phyloP scores from a whole-genome alignment of 1,140 invertebrate species.

The Dreissena polymorpha region DNA sequence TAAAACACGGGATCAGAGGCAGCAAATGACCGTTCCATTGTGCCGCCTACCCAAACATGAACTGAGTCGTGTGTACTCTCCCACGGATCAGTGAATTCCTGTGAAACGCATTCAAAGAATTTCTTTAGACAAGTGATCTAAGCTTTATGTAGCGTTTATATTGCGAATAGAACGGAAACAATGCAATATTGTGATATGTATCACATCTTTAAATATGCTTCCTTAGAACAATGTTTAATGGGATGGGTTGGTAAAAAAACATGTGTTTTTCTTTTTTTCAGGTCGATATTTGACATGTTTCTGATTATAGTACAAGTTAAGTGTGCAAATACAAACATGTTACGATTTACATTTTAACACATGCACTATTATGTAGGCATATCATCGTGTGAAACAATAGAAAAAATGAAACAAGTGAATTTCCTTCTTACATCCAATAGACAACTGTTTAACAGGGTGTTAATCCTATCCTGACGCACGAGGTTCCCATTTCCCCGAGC shows the following conservation, averaged over 20 bases:
- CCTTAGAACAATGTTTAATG: no score
- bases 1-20: slow-evolving; percentile 38
- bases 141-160: no score
- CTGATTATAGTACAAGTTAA: not conserved
- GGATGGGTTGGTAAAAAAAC: not conserved
- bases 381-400: not conserved
- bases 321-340: not conserved
- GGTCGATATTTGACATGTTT: not conserved
- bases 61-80: slow-evolving; percentile 29
- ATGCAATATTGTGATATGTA: not conserved
- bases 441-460: slow-evolving; percentile 2
- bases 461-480: slow-evolving; percentile 13
- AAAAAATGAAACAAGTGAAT: no score
- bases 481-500: slow-evolving; percentile 28
- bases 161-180: no score
- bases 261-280: not conserved
- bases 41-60: slow-evolving; percentile 27
- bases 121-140: no score
- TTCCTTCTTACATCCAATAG: slow-evolving; percentile 11
- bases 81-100: slow-evolving; percentile 18
- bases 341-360: not conserved
- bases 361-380: not conserved
- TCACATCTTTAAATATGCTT: not conserved
- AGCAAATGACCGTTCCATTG: slow-evolving; percentile 20
- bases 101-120: not conserved